phyloP scores from a whole-genome alignment of 2,888 invertebrate genomes.

The Isotomurus palustris region DNA sequence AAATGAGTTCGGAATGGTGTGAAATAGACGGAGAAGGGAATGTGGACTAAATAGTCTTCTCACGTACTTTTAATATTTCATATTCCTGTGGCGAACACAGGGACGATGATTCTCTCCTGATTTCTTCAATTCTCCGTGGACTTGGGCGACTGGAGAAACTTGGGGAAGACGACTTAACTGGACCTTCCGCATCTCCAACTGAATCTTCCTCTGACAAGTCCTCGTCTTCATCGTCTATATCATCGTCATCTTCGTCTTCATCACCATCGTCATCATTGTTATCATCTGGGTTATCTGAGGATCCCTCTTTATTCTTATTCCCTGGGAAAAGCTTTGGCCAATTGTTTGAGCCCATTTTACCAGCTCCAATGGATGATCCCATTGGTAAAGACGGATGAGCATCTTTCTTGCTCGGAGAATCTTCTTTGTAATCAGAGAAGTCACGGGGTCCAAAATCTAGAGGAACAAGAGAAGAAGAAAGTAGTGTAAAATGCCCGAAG shows the following conservation, averaged over 20 bases:
- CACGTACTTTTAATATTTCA: slow-evolving; percentile 59
- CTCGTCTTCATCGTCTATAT: slow-evolving; percentile 4
- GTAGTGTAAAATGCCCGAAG: not conserved
- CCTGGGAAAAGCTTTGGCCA: not conserved
- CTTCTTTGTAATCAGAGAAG: slow-evolving; percentile 19
- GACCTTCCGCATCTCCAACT: not conserved
- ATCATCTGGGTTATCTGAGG: not conserved
- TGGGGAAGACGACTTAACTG: too few relatives aligned
- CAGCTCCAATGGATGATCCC: too few relatives aligned
- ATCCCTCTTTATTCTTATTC: not conserved
- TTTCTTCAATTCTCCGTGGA: too few relatives aligned
- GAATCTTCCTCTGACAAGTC: slow-evolving; percentile 9
- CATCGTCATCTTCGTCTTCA: slow-evolving; percentile 6
- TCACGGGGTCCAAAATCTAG: slow-evolving; percentile 17
- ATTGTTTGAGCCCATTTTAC: too few relatives aligned
- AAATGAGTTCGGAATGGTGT: not conserved
- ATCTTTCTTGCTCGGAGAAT: too few relatives aligned
- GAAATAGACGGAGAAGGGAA: not conserved
- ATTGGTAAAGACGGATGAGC: too few relatives aligned
- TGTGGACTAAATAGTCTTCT: slow-evolving; percentile 12
- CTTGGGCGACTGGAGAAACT: too few relatives aligned
- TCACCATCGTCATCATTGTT: slow-evolving; percentile 14
- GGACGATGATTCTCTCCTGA: slow-evolving; percentile 38
- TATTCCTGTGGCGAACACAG: slow-evolving; percentile 62
- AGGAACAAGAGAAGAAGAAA: slow-evolving; percentile 10